These are phyloP conservation scores for Adelosebastes latens DNA, from an alignment of 2,797 vertebrate species.

Conservation along the genomic window DNA sequence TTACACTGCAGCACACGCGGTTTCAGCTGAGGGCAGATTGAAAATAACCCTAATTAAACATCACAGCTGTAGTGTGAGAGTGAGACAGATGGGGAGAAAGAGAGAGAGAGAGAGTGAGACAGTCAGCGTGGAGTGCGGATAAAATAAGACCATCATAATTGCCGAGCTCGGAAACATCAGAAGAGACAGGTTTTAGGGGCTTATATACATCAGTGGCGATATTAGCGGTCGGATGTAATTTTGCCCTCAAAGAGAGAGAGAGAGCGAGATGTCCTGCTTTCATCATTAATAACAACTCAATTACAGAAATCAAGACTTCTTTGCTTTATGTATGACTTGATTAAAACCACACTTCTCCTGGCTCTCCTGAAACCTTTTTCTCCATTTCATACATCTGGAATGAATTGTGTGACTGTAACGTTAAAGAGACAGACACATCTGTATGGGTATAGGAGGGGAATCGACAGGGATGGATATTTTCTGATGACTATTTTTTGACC, in stretches of 20 bases:
- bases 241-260: not conserved
- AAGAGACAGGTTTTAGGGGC: slow-evolving; percentile 17
- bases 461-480: not conserved
- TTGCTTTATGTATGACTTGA: not conserved
- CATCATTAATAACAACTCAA: slow-evolving; percentile 10
- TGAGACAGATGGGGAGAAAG: slow-evolving; percentile 42
- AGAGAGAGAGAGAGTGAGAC: slow-evolving; percentile 20
- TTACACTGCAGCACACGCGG: slow-evolving; percentile 18
- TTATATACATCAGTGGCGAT: not conserved
- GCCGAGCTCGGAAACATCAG: slow-evolving; percentile 15
- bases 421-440: slow-evolving; percentile 26
- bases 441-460: not conserved
- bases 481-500: not conserved
- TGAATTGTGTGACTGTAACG: slow-evolving; percentile 6
- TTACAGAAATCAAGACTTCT: not conserved
- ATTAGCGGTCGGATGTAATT: not conserved
- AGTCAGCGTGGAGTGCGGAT: slow-evolving; percentile 1
- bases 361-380: not conserved
- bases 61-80: slow-evolving; percentile 63
- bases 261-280: not conserved
- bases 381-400: slow-evolving; percentile 36
- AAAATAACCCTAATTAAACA: slow-evolving; percentile 74
- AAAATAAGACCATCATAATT: slow-evolving; percentile 17
- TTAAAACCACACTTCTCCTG: slow-evolving; percentile 13
- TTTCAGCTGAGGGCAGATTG: slow-evolving; percentile 60